Conservation (phyloP, 2,888 invertebrate species). For the Corbicula japonica region DNA sequence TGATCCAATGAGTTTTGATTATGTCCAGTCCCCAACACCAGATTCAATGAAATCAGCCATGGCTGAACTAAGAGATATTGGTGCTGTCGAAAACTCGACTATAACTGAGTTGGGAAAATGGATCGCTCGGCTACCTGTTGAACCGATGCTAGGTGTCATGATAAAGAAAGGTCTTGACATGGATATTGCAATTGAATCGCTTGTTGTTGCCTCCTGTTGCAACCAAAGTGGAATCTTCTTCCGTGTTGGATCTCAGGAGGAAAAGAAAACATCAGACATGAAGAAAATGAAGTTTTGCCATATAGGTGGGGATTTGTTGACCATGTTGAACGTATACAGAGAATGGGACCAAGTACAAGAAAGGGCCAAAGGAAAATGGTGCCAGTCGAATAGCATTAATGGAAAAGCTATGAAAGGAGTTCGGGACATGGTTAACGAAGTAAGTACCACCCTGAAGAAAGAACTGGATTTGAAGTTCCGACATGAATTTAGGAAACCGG, state of each 20-base stretch:
- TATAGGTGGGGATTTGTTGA: constrained; percentile 79
- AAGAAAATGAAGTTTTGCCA: constrained; percentile 80
- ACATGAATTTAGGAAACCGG: constrained; percentile 47
- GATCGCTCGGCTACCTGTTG: constrained; percentile 81
- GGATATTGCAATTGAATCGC: constrained; percentile 76
- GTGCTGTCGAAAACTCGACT: constrained; percentile 75
- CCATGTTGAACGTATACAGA: constrained; percentile 78
- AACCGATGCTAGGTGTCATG: constrained; percentile 81
- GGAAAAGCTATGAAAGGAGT: constrained; percentile 80
- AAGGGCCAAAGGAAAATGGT: constrained; percentile 79
- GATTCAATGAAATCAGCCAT: constrained; percentile 78
- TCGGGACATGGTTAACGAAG: constrained; percentile 75
- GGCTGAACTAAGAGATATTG: constrained; percentile 76
- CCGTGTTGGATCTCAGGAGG: constrained; percentile 74
- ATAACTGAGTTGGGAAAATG: constrained; percentile 85
- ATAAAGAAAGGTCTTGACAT: constrained; percentile 71
- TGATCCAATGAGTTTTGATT: constrained; percentile 81
- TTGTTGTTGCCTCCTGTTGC: too few relatives aligned
- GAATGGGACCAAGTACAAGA: constrained; percentile 76
- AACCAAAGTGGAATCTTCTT: constrained; percentile 84
- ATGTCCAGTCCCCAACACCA: constrained; percentile 81
- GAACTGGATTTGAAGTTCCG: constrained; percentile 65
- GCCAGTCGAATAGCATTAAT: constrained; percentile 84
- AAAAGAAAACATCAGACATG: constrained; percentile 76
- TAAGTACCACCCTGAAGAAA: constrained; percentile 65